Base-by-base conservation (phyloP, 1,140 invertebrate genomes). In the Aporrectodea caliginosa region DNA sequence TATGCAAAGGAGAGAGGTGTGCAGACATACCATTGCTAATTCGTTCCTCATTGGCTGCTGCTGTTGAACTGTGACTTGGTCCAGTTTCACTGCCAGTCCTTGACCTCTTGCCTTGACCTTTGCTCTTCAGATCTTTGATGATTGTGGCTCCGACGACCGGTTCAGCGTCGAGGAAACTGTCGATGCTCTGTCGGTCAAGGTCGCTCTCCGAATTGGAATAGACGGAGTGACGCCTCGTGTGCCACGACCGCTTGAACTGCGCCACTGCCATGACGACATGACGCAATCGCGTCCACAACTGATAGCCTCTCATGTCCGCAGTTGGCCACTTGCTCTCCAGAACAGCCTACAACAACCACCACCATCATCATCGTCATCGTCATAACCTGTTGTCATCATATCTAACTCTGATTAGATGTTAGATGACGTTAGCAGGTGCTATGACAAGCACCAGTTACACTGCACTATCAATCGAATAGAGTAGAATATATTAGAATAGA, bases 311-410 rank as follows among this genome's bases (percentile, higher is more conserved):
- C 85, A 93, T 94, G 6, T 92, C 92, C 0, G 94, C 93, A 16
- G 93, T 93, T 1, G 95, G 95, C 96, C 96, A 98, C 80, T 94
- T 93, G 32, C 95, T 95, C 89, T 98, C 97, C 30, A 98, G 90
- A 22, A 98, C 96, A 84, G 93, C 93, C 91, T 90, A 83, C 30
- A 82, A 78, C 73, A 76, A 58, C 6, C 6, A 58, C 43, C 6
- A 58, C 43, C n/a, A n/a, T n/a, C n/a, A n/a, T n/a, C n/a, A n/a
- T n/a, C n/a, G n/a, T n/a, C n/a, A n/a, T n/a, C n/a, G n/a, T n/a
- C n/a, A n/a, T n/a, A n/a, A n/a, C n/a, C n/a, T n/a, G n/a, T n/a
- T n/a, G n/a, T n/a, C n/a, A n/a, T n/a, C n/a, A n/a, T n/a, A n/a
- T n/a, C n/a, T n/a, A n/a, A n/a, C n/a, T n/a, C n/a, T n/a, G n/a